Evolutionary conservation across 2,797 vertebrate species (phyloP), one percentile per base, ranked within the genome.

Genomic region (Acanthiza pusilla): DNA sequence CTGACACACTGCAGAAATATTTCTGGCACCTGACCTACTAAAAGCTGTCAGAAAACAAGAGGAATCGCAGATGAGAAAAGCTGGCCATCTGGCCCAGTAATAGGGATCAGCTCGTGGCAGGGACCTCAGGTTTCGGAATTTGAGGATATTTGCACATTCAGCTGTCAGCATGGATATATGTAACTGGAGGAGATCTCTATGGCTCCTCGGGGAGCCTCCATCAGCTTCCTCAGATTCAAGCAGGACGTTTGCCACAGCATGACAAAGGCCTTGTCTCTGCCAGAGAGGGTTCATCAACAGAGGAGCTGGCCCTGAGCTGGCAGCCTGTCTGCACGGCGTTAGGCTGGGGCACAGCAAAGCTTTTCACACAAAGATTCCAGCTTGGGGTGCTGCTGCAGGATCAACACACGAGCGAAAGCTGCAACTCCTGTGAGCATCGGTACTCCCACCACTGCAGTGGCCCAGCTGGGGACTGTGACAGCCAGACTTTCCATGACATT

Each of bases 11-110:
- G 55, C 51, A 89, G 79, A 92, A 94, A 73, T 83, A 68, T 38
- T 89, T 73, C 63, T 94, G 81, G 20, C 85, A 89, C 82, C 53
- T 93, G 87, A 89, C 82, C 76, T 92, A 77, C 68, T 88, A 62
- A 92, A 88, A 88, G 50, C 78, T 74, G 53, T 83, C 48, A 80
- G 82, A 96, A 91, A 95, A 82, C 57, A 78, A 43, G 60, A 76
- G 40, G 30, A 94, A 92, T 38, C 85, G 51, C 34, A 87, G 48
- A 60, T 70, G 29, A 89, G 71, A 78, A 87, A 86, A 94, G 60
- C 67, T 85, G 80, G 40, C 89, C 81, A 82, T 89, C 81, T 91
- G 71, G 67, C 82, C 48, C 40, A 60, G 30, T 78, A 66, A 62
- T 17, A 89, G 21, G 67, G 63, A 89, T 85, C 71, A 79, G 45